Percentiles rank a stretch among this genome's conserved stretches.
phyloP scores from a whole-genome alignment of 2,113 vertebrate species.

The Cyanoderma ruficeps region DNA sequence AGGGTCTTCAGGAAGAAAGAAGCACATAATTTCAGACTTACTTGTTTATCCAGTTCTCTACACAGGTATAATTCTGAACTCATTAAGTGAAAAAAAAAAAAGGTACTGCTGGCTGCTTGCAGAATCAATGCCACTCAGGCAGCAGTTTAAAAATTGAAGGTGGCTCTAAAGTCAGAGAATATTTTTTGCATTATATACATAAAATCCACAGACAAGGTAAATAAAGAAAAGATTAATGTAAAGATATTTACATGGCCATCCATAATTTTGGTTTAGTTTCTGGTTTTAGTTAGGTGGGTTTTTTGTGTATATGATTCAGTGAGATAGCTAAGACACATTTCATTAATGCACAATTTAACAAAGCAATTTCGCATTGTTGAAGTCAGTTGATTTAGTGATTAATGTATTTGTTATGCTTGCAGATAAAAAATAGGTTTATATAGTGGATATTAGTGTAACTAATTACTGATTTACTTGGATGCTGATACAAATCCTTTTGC shows the following conservation, averaged over 20 bases:
- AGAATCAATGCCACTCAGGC: neutral
- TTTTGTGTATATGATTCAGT: neutral
- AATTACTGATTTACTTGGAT: neutral
- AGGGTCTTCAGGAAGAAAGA: neutral
- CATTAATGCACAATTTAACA: neutral
- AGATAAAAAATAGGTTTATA: neutral
- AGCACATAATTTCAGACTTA: neutral
- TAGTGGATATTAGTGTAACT: neutral
- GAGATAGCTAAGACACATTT: neutral
- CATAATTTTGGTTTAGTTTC: neutral
- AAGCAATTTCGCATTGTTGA: neutral
- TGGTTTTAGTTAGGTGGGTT: neutral
- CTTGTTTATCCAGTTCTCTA: neutral
- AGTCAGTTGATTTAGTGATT: neutral
- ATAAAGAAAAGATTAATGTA: neutral
- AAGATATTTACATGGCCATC: neutral
- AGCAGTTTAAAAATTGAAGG: neutral
- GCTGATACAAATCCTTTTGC: neutral
- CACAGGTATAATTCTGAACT: neutral
- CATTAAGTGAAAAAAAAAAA: neutral
- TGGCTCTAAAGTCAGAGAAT: neutral
- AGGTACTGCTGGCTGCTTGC: neutral
- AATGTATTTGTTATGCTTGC: neutral
- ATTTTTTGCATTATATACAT: neutral
- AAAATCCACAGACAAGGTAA: neutral